Base-by-base conservation (phyloP, 2,888 invertebrate genomes). In the Perdita meconis region DNA sequence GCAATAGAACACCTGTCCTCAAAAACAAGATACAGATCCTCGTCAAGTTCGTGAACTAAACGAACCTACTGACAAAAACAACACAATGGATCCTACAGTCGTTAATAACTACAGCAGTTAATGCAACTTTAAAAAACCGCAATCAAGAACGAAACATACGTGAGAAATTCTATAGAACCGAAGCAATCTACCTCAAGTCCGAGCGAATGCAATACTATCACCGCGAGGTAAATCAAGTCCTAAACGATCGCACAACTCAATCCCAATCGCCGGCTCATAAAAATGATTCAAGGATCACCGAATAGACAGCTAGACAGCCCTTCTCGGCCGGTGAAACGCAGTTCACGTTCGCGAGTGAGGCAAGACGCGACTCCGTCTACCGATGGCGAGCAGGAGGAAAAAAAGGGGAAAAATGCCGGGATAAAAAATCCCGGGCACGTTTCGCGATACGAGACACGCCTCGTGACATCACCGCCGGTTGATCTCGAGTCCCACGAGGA, bases 391-490 rank as follows among this genome's bases (percentile, higher is more conserved):
- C 42, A 44, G 63, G 56, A 55, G 30, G 55, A 67, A 56, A 40
- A 30, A 36, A 50, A 50, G 42, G 42, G 12, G 42, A 47, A 69
- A 34, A 42, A 40, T 30, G 60, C 22, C 19, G 22, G 51, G 47
- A 76, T 78, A 79, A 81, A 79, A 81, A 79, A 81, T 77, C 81
- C 79, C 63, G 79, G 40, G 71, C 83, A 81, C 84, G 83, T 83
- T 79, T 67, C 84, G 76, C 78, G 69, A 71, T 66, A 66, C 75
- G 72, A 78, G 83, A 86, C 84, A 85, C 86, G 84, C 85, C 86
- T 81, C 67, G 83, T 85, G 86, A 86, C 85, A 82, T 86, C 86
- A 84, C 71, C 83, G 67, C 63, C 30, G 67, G 78, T 55, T 66
- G 80, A 76, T 79, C 76, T 80, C 77, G 78, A 56, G 57, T 67